These are phyloP conservation scores for Cinclus cinclus DNA, from an alignment of 2,113 vertebrate genomes.

Conservation along the genomic window DNA sequence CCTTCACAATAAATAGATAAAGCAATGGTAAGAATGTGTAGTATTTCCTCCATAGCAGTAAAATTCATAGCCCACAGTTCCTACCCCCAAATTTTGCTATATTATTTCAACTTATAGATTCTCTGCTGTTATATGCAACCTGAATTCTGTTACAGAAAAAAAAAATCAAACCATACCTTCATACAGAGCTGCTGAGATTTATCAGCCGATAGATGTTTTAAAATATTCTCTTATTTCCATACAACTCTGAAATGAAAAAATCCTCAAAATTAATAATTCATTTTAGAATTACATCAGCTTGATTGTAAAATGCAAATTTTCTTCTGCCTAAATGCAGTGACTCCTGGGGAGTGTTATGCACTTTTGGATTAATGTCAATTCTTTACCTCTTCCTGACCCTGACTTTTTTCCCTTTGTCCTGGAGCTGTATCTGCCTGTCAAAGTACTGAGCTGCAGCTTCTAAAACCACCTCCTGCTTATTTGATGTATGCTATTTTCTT, in stretches of 20 bases:
- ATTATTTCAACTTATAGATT: not conserved
- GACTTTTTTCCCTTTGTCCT: not conserved
- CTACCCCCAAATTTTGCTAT: not conserved
- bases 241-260: not conserved
- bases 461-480: not conserved
- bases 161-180: not conserved
- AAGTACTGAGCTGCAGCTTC: not conserved
- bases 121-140: not conserved
- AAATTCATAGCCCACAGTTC: not conserved
- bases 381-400: not conserved
- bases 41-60: not conserved
- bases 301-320: not conserved
- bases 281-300: not conserved
- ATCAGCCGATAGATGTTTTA: not conserved
- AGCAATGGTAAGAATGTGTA: not conserved
- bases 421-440: not conserved
- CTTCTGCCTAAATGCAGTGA: not conserved
- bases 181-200: not conserved
- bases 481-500: not conserved
- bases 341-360: not conserved
- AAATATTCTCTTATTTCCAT: not conserved
- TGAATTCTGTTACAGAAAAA: not conserved
- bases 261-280: slow-evolving; percentile 31
- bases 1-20: not conserved
- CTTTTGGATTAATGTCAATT: not conserved